Conservation (phyloP, 2,888 invertebrate species). For the Escarpia spicata region DNA sequence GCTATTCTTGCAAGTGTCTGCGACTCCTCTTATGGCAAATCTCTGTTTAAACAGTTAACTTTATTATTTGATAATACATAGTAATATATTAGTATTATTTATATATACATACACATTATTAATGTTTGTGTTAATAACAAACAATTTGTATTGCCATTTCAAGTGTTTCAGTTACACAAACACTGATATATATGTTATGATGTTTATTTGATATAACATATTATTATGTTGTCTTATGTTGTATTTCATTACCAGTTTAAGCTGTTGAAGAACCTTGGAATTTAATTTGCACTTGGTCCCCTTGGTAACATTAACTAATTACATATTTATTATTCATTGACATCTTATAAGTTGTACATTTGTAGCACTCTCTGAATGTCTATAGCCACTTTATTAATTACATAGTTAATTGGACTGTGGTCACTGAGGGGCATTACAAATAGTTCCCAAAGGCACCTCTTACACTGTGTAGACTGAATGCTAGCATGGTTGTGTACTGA, state of each 20-base stretch:
- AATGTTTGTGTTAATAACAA: neutral
- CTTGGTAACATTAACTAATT: neutral
- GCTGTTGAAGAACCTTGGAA: neutral
- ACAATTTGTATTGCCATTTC: neutral
- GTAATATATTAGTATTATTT: too few relatives aligned
- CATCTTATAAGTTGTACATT: neutral
- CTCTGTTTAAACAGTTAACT: neutral
- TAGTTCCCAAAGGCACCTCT: neutral
- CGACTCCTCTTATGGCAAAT: neutral
- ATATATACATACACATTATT: too few relatives aligned
- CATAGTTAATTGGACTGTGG: neutral
- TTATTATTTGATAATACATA: neutral
- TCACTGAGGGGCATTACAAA: neutral
- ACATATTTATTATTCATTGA: slow-evolving; percentile 18
- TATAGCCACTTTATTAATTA: neutral
- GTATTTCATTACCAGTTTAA: too few relatives aligned
- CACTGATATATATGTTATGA: neutral
- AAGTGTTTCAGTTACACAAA: neutral
- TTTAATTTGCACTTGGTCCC: neutral
- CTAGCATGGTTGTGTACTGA: neutral
- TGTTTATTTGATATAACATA: neutral
- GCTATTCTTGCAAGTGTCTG: too few relatives aligned
- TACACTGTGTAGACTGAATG: neutral
- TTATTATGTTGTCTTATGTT: too few relatives aligned
- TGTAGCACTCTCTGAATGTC: neutral